phyloP scores from a whole-genome alignment of 1,140 invertebrate species.

The Drosophila paulistorum region DNA sequence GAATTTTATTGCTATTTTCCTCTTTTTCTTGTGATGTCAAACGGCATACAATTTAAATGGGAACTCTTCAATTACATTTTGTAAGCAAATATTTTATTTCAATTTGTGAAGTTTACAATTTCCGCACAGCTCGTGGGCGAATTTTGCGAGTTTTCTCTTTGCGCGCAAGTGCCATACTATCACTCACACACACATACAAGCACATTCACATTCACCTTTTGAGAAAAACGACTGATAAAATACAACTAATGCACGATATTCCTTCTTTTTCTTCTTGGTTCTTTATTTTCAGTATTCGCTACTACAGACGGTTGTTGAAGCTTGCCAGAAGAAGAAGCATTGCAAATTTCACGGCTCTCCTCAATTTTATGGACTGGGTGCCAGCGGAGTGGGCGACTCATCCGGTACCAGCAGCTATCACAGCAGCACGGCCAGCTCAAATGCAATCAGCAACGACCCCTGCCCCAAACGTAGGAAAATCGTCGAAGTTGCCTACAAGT shows the following conservation, averaged over 20 bases:
- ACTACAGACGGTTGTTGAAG: slow-evolving; percentile 95
- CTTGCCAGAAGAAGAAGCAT: slow-evolving; percentile 94
- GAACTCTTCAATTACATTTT: slow-evolving; percentile 58
- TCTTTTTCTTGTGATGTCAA: not conserved
- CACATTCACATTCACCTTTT: not conserved
- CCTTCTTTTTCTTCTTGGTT: slow-evolving; percentile 22
- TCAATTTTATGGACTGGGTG: slow-evolving; percentile 88
- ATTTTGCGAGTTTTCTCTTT: slow-evolving; percentile 47
- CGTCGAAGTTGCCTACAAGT: slow-evolving; percentile 96
- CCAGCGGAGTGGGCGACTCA: slow-evolving; percentile 73
- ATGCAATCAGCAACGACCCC: slow-evolving; percentile 86
- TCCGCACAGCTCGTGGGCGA: slow-evolving; percentile 38
- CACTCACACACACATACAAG: slow-evolving; percentile 6
- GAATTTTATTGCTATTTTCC: not conserved
- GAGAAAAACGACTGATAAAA: slow-evolving; percentile 30
- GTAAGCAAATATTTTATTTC: slow-evolving; percentile 61
- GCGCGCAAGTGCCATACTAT: slow-evolving; percentile 25
- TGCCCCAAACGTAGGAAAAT: slow-evolving; percentile 94
- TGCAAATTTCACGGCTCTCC: slow-evolving; percentile 94
- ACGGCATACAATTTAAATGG: not conserved
- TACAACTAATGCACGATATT: slow-evolving; percentile 48
- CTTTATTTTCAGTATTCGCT: slow-evolving; percentile 89
- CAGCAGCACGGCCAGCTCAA: slow-evolving; percentile 74
- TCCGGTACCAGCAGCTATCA: slow-evolving; percentile 77
- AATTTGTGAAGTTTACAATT: slow-evolving; percentile 62